Evolutionary conservation across 2,797 vertebrate species (phyloP).

Genomic region (Notoglanidium macrostoma): DNA sequence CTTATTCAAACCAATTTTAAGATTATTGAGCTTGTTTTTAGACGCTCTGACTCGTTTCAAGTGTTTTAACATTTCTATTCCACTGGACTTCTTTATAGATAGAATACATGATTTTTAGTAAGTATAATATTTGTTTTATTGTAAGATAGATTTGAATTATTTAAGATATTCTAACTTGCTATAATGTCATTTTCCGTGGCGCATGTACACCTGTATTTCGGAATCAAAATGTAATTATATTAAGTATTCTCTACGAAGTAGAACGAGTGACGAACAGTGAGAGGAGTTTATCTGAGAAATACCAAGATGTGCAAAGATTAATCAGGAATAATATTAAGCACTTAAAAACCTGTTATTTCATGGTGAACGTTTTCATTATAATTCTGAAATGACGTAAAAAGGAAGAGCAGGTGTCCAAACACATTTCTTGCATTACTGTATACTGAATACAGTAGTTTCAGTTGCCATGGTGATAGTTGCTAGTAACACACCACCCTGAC

Average conservation of each 20-base stretch:
- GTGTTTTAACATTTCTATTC: not conserved
- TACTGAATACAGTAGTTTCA: not conserved
- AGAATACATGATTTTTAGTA: not conserved
- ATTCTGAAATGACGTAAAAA: not conserved
- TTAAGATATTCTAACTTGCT: not conserved
- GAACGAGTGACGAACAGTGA: not conserved
- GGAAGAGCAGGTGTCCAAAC: not conserved
- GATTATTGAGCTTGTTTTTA: not conserved
- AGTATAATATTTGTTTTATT: not conserved
- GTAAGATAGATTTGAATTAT: not conserved
- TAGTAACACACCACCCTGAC: not conserved
- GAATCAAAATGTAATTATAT: not conserved
- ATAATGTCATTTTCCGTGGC: not conserved
- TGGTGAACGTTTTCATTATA: not conserved
- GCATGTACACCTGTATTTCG: not conserved
- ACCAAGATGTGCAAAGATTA: not conserved
- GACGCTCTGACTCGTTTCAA: not conserved
- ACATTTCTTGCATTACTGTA: not conserved
- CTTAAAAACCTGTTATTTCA: not conserved
- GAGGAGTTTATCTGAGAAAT: not conserved
- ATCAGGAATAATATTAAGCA: not conserved
- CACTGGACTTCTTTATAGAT: not conserved
- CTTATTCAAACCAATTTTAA: not conserved
- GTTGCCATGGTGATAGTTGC: not conserved
- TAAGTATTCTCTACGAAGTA: too few relatives aligned